Percentiles rank a stretch among this genome's conserved stretches.
phyloP scores from a whole-genome alignment of 2,888 invertebrate genomes.

The Penaeus monodon region DNA sequence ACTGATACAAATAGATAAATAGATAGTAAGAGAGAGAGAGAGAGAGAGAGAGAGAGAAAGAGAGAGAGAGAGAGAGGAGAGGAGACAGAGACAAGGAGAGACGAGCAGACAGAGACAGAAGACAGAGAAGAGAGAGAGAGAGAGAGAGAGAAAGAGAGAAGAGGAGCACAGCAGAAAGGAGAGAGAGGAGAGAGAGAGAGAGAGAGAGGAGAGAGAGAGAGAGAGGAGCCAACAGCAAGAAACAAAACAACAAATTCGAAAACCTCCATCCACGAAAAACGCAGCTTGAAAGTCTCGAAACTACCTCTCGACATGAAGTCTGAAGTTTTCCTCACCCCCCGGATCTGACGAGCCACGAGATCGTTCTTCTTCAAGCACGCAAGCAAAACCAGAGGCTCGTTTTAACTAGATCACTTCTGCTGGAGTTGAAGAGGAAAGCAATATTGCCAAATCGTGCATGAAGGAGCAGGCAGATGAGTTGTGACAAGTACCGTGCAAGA shows the following conservation, averaged over 20 bases:
- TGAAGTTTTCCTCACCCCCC: no score
- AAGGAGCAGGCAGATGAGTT: no score
- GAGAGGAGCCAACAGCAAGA: not conserved
- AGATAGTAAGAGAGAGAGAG: not conserved
- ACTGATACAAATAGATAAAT: no score
- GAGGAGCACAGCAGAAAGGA: not conserved
- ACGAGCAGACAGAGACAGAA: not conserved
- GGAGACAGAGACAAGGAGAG: not conserved
- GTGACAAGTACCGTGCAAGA: no score
- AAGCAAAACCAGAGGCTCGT: no score
- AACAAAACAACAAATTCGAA: not conserved
- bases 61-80: not conserved
- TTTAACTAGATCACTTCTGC: no score
- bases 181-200: not conserved
- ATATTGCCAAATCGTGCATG: no score
- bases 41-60: not conserved
- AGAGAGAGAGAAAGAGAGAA: not conserved
- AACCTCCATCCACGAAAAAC: not conserved
- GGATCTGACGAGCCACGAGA: no score
- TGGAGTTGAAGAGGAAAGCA: no score
- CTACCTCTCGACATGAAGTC: no score
- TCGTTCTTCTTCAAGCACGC: no score
- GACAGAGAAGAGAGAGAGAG: not conserved
- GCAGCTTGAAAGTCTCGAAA: no score
- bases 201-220: constrained; percentile 3